Percentiles rank a stretch among this genome's conserved stretches.
These are phyloP conservation scores for Clarias platycephalus DNA, from an alignment of 2,797 vertebrate genomes.

Conservation along the genomic window DNA sequence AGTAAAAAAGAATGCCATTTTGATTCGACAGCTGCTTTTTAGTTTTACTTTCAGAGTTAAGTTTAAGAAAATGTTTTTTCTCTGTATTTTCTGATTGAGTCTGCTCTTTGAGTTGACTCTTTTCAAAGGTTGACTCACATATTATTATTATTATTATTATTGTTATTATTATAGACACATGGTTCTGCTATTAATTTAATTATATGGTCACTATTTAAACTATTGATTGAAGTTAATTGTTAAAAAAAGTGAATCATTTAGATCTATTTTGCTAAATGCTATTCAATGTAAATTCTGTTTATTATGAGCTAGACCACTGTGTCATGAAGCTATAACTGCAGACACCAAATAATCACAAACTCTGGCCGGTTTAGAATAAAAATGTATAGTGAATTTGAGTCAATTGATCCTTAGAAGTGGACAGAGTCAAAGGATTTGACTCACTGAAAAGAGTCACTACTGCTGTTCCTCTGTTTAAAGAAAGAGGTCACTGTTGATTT, in stretches of 20 bases:
- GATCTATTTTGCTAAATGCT: not conserved
- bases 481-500: constrained; percentile 84
- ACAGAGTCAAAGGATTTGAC: not conserved
- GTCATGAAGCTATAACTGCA: not conserved
- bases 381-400: not conserved
- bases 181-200: not conserved
- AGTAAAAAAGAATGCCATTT: not conserved
- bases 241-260: not conserved
- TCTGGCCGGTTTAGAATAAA: not conserved
- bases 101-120: not conserved
- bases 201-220: not conserved
- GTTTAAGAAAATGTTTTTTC: not conserved
- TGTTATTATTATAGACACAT: not conserved
- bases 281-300: not conserved
- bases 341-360: not conserved
- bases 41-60: not conserved
- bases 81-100: not conserved
- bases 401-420: not conserved
- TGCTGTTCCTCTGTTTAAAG: constrained; percentile 68
- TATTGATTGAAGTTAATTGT: not conserved
- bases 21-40: not conserved
- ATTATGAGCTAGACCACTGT: no score
- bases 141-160: no score
- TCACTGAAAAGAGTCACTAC: not conserved
- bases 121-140: not conserved